phyloP scores from a whole-genome alignment of 2,113 vertebrate species.

The Lonchura striata region DNA sequence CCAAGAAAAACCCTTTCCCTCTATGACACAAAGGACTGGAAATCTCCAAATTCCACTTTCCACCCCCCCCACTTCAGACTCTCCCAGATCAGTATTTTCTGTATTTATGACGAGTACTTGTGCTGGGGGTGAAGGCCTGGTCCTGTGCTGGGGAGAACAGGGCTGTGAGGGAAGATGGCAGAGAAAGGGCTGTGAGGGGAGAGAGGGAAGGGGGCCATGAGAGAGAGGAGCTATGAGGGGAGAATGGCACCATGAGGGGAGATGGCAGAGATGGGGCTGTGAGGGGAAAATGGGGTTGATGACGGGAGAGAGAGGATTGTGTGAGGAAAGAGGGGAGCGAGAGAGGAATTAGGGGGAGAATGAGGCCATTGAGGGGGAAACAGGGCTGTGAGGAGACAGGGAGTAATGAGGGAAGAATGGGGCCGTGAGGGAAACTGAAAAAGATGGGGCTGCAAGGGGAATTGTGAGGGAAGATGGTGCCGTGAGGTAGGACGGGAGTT shows the following conservation, averaged over 20 bases:
- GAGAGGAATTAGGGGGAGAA: too few species aligned
- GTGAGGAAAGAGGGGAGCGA: too few species aligned
- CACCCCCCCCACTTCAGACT: too few species aligned
- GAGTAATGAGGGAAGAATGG: neutral
- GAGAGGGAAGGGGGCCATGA: too few species aligned
- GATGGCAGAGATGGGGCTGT: too few species aligned
- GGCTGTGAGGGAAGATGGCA: fast-evolving
- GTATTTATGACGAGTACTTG: neutral
- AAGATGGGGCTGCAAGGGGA: neutral
- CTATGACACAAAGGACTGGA: neutral
- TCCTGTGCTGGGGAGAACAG: neutral
- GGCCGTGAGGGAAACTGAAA: neutral
- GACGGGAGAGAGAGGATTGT: too few species aligned
- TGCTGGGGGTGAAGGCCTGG: fast-evolving
- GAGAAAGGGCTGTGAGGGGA: neutral
- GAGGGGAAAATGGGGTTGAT: neutral
- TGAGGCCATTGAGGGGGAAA: too few species aligned
- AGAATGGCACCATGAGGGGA: neutral
- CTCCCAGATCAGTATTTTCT: neutral
- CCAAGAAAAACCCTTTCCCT: neutral
- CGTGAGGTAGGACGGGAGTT: fast-evolving
- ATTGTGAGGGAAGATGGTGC: neutral
- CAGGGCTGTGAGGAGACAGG: neutral
- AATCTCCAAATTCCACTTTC: neutral
- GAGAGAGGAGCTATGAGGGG: too few species aligned